These are phyloP conservation scores for Stegodyphus dumicola DNA, from an alignment of 1,140 invertebrate species.

Conservation along the genomic window DNA sequence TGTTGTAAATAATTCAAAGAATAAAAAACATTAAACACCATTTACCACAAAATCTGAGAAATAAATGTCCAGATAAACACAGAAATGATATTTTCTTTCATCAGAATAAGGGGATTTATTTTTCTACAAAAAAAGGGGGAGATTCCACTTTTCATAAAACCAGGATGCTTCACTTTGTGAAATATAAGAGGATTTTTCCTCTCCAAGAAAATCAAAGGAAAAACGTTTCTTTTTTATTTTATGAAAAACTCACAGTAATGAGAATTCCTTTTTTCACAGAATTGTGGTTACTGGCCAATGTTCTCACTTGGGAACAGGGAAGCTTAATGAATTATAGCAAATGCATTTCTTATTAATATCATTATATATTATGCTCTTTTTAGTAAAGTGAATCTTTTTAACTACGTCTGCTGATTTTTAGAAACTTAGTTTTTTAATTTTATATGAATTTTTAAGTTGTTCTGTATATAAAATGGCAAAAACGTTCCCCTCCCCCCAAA, in stretches of 20 bases:
- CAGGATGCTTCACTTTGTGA: neutral
- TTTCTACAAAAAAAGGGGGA: neutral
- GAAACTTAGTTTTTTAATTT: neutral
- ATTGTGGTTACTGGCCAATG: neutral
- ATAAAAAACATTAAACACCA: neutral
- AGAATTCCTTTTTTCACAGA: neutral
- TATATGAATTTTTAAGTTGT: too few relatives aligned
- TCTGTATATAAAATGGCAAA: too few relatives aligned
- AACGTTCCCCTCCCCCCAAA: too few relatives aligned
- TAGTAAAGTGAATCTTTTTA: neutral
- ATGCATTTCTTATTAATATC: neutral
- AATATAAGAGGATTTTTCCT: neutral
- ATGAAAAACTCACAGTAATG: neutral
- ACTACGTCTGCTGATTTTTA: neutral
- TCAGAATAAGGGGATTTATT: neutral
- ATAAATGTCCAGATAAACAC: neutral
- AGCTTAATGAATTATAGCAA: neutral
- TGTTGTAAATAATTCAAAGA: neutral
- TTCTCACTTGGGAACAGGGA: neutral
- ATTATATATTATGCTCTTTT: neutral
- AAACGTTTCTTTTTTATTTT: neutral
- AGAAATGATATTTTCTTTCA: neutral
- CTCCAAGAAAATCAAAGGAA: neutral
- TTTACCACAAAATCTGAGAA: neutral
- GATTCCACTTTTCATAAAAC: neutral